Conservation (phyloP, 2,888 invertebrate genomes). For the Helleia helle region DNA sequence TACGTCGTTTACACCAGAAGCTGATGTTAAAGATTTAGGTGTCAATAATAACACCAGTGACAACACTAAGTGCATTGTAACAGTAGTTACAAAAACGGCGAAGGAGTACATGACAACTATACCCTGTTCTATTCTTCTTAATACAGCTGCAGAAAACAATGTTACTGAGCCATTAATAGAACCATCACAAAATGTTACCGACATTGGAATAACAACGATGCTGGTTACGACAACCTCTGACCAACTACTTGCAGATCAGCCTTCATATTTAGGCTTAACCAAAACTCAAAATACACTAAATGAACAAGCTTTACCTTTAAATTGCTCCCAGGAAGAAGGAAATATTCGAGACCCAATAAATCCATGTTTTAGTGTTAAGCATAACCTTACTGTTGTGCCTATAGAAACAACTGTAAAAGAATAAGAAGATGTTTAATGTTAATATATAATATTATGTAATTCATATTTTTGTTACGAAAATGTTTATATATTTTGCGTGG, state of each 20-base stretch:
- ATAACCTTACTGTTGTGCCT: conserved; percentile 56
- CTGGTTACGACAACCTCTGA: conserved; percentile 14
- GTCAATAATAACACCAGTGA: conserved; percentile 36
- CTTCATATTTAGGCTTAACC: conserved; percentile 32
- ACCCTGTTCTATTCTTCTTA: conserved; percentile 59
- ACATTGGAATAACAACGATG: conserved; percentile 24
- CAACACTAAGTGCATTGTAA: conserved; percentile 59
- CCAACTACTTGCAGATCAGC: conserved; percentile 27
- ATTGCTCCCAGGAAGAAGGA: conserved; percentile 41
- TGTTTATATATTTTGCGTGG: too few species aligned
- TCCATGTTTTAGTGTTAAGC: conserved; percentile 48
- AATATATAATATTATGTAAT: too few species aligned
- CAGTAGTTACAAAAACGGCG: conserved; percentile 51
- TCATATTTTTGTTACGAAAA: too few species aligned
- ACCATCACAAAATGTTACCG: conserved; percentile 28
- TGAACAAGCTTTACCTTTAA: conserved; percentile 23
- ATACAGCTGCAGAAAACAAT: conserved; percentile 61
- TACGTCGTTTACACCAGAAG: conserved; percentile 62
- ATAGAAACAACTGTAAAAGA: conserved; percentile 23
- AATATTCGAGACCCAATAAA: conserved; percentile 55
- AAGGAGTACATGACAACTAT: conserved; percentile 64
- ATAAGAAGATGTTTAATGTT: too few species aligned
- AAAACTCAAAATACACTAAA: conserved; percentile 26
- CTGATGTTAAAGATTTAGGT: conserved; percentile 47
- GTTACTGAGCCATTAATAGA: conserved; percentile 45